Base-by-base conservation (phyloP, 2,797 vertebrate species). In the Cryptoprocta ferox region DNA sequence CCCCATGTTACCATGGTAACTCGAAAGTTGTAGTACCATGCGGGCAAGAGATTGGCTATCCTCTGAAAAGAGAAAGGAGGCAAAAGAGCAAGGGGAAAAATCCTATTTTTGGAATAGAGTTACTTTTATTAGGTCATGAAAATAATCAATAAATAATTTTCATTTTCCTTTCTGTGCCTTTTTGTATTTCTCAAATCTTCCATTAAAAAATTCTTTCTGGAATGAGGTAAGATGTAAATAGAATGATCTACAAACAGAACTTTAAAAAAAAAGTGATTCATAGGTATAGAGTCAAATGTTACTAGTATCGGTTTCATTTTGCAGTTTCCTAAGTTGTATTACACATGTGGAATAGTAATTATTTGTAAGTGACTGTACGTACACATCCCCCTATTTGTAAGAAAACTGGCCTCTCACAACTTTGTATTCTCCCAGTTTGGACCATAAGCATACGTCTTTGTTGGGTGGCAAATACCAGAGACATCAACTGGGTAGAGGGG, bases 1-100 rank as follows among this genome's bases (percentile, higher is more conserved):
- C 99, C 99, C 99, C 99, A 99, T 0, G 99, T 99, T 91, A 99
- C 99, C 99, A 99, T 99, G 97, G 99, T 99, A 95, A 99, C 99
- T 1, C 99, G 98, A 71, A 99, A 99, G 97, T 99, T 99, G 96
- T 99, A 99, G 95, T 99, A 99, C 99, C 99, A 99, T 0, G 99
- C 99, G 0, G 99, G 99, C 94, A 99, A 98, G 89, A 99, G 99
- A 97, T 99, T 99, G 4, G 99, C 99, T 94, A 99, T 99, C 97
- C 99, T 99, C 99, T 99, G 24, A 96, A 85, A 93, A 80, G 88
- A 91, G 73, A 21, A 96, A 94, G 65, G 24, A 24, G 84, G 95
- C 70, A 93, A 59, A 59, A 96, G 50, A 95, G 82, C 6, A 83
- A 97, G 59, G 42, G 53, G 3, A 73, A 2, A 94, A 76, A 56